A percentile compares a stretch with the other conserved stretches of the same genome.
phyloP scores from a whole-genome alignment of 2,888 invertebrate genomes.

The Emesis russula region DNA sequence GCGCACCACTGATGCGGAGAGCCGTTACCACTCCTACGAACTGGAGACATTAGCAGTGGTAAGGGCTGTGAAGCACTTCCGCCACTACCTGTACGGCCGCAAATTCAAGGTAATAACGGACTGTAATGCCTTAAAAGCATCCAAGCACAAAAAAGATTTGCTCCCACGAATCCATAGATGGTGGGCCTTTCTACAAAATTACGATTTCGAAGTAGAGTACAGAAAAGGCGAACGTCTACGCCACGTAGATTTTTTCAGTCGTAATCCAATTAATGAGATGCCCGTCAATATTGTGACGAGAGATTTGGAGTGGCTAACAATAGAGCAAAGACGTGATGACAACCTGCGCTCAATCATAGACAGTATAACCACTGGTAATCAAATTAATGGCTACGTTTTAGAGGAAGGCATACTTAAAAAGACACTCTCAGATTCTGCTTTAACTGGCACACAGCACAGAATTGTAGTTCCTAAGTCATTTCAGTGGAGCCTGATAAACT shows the following conservation, averaged over 20 bases:
- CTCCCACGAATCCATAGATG: constrained; percentile 87
- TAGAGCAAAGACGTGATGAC: too few species aligned
- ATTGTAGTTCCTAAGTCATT: constrained; percentile 79
- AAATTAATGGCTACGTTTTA: constrained; percentile 37
- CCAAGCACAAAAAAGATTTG: constrained; percentile 87
- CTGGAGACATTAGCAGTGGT: constrained; percentile 58
- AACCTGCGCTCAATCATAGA: too few species aligned
- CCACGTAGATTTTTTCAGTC: constrained; percentile 75
- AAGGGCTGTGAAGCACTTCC: constrained; percentile 87
- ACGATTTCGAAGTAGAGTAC: constrained; percentile 80
- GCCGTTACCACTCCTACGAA: constrained; percentile 46
- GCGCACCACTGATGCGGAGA: constrained; percentile 71
- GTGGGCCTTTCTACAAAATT: constrained; percentile 89
- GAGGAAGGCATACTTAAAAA: constrained; percentile 49
- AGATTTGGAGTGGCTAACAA: too few species aligned
- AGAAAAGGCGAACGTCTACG: constrained; percentile 69
- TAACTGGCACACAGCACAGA: constrained; percentile 9
- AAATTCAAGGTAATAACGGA: constrained; percentile 83
- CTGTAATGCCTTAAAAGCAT: constrained; percentile 89
- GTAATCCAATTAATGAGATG: constrained; percentile 45
- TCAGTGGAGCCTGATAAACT: constrained; percentile 85
- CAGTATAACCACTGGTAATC: neutral
- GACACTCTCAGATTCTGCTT: constrained; percentile 33
- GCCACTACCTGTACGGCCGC: constrained; percentile 85
- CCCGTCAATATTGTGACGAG: too few species aligned